Evolutionary conservation across 2,888 invertebrate genomes (phyloP).

Genomic region (Morpho deidamia): DNA sequence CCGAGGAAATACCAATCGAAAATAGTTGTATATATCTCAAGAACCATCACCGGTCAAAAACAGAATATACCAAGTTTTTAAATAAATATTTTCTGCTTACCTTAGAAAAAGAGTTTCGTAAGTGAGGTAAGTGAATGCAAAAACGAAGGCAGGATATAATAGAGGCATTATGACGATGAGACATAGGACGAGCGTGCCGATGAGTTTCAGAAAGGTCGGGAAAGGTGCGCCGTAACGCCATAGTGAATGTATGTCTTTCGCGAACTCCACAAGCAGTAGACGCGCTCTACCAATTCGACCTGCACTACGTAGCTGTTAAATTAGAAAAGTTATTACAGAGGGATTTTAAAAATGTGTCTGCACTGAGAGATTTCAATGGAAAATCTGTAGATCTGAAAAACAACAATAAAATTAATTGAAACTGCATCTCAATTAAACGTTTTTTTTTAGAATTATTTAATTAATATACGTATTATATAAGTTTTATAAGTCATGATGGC

Average conservation of each 20-base stretch:
- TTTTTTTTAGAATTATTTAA: too few species aligned
- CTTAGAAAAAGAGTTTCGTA: constrained; percentile 59
- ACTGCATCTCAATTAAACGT: too few species aligned
- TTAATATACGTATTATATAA: too few species aligned
- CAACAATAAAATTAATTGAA: too few species aligned
- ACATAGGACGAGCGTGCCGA: constrained; percentile 59
- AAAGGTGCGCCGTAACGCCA: constrained; percentile 72
- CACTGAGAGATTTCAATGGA: too few species aligned
- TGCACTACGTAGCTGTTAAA: constrained; percentile 50
- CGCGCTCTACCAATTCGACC: constrained; percentile 49
- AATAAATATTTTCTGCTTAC: constrained; percentile 31
- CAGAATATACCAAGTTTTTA: too few species aligned
- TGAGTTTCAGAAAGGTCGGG: constrained; percentile 69
- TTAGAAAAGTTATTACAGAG: neutral
- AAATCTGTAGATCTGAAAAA: too few species aligned
- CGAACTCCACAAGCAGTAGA: constrained; percentile 53
- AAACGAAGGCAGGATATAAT: constrained; percentile 57
- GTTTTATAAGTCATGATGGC: too few species aligned
- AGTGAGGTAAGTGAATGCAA: constrained; percentile 53
- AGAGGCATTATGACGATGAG: constrained; percentile 57
- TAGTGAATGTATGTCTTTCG: constrained; percentile 51
- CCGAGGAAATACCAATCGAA: too few species aligned
- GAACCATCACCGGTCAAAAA: too few species aligned
- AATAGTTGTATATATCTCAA: too few species aligned
- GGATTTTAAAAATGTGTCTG: too few species aligned